Evolutionary conservation across 2,113 vertebrate species (phyloP).

Genomic region (Platanista minor): DNA sequence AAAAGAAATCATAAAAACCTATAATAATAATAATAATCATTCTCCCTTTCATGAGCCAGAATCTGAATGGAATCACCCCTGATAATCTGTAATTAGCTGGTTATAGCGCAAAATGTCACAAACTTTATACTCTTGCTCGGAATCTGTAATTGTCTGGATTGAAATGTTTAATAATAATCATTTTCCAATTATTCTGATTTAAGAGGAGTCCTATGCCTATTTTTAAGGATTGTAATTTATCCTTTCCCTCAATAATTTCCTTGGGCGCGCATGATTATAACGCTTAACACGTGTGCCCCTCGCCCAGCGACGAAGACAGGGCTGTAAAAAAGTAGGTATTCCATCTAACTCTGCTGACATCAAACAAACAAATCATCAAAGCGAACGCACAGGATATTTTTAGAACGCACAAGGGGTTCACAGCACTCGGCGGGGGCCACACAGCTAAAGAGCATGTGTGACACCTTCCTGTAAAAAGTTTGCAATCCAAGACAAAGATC

Average conservation of each 20-base stretch:
- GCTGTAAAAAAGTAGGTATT: background rate
- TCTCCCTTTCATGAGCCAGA: background rate
- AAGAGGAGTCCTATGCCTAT: background rate
- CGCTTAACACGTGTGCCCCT: background rate
- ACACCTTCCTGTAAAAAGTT: background rate
- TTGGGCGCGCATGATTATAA: fast-evolving
- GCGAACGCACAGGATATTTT: fast-evolving
- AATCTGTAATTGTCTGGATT: background rate
- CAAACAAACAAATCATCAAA: fast-evolving
- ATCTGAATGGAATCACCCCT: fast-evolving
- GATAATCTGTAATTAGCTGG: background rate
- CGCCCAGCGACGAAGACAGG: fast-evolving
- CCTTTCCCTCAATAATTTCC: background rate
- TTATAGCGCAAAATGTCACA: background rate
- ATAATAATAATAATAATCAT: background rate
- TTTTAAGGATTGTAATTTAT: background rate
- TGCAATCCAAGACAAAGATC: background rate
- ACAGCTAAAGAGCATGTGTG: background rate
- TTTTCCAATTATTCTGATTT: background rate
- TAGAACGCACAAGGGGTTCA: background rate
- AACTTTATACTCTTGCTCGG: fast-evolving
- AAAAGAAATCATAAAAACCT: background rate
- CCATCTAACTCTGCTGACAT: fast-evolving
- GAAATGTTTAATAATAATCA: background rate
- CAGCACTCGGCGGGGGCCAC: fast-evolving